These are phyloP conservation scores for Pardosa pseudoannulata DNA, from an alignment of 2,888 invertebrate genomes.

Conservation along the genomic window DNA sequence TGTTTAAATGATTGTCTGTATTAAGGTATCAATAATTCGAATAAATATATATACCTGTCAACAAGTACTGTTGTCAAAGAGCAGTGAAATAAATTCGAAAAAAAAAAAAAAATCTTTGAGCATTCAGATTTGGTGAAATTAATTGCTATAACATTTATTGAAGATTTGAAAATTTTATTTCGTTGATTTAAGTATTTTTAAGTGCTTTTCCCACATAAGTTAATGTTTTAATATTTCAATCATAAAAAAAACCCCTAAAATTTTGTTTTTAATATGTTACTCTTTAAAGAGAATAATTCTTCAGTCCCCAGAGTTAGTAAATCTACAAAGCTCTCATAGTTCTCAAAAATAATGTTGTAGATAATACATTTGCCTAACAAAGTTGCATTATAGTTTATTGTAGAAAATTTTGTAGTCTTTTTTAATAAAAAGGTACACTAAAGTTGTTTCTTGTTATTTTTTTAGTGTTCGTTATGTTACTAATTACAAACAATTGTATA, in stretches of 20 bases:
- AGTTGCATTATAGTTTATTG: conserved; percentile 70
- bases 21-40: not conserved
- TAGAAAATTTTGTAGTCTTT: conserved; percentile 71
- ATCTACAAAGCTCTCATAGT: conserved; percentile 46
- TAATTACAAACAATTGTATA: no score
- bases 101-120: no score
- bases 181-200: not conserved
- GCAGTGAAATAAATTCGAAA: not conserved
- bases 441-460: conserved; percentile 19
- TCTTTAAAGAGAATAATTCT: conserved; percentile 28
- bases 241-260: not conserved
- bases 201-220: not conserved
- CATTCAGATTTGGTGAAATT: no score
- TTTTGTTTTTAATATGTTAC: not conserved
- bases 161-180: not conserved
- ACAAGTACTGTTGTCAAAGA: not conserved
- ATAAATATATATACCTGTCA: not conserved
- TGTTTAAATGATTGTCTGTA: not conserved
- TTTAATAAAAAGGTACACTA: conserved; percentile 59
- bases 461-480: no score
- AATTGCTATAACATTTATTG: not conserved
- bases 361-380: conserved; percentile 71
- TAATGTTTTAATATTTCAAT: not conserved
- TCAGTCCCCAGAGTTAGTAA: conserved; percentile 44
- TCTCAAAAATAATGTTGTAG: conserved; percentile 66